Percentiles rank a stretch among this genome's conserved stretches.
Conservation (phyloP, 2,113 vertebrate genomes). For the Leucopternis melanops region DNA sequence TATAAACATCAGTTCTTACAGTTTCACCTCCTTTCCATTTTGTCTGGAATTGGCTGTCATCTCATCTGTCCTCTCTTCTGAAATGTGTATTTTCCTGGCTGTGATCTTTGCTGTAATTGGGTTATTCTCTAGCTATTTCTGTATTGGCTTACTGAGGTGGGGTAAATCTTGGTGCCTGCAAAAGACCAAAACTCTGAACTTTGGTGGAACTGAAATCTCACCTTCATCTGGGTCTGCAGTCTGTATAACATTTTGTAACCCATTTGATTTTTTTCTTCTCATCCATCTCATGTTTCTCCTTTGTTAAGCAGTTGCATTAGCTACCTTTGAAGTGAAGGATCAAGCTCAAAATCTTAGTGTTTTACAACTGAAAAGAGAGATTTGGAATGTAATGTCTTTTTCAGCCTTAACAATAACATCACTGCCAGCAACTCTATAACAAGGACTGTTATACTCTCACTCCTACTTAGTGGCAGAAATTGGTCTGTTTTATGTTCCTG, state of each 20-base stretch:
- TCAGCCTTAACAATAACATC: slow-evolving; percentile 63
- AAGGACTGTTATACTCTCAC: slow-evolving; percentile 48
- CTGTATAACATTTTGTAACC: not conserved
- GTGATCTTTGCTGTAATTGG: not conserved
- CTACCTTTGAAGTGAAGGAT: slow-evolving; percentile 41
- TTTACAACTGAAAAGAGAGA: slow-evolving; percentile 53
- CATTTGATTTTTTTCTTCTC: not conserved
- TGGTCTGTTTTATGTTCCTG: slow-evolving; percentile 54
- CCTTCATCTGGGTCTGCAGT: not conserved
- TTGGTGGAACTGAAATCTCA: not conserved
- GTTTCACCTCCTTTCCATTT: not conserved
- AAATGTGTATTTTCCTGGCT: not conserved
- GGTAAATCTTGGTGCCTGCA: not conserved
- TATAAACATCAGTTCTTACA: not conserved
- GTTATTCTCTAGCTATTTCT: not conserved
- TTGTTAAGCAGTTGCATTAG: not conserved
- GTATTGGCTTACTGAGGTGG: not conserved
- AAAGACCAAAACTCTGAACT: not conserved
- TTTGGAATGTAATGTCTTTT: slow-evolving; percentile 55
- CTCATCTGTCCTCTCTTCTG: not conserved
- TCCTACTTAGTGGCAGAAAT: slow-evolving; percentile 62
- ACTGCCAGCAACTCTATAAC: slow-evolving; percentile 45
- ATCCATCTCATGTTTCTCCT: not conserved
- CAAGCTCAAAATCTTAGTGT: slow-evolving; percentile 38
- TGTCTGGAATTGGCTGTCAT: not conserved